A percentile compares a stretch with the other conserved stretches of the same genome.
phyloP scores from a whole-genome alignment of 1,140 invertebrate genomes.

The Diabrotica virgifera region DNA sequence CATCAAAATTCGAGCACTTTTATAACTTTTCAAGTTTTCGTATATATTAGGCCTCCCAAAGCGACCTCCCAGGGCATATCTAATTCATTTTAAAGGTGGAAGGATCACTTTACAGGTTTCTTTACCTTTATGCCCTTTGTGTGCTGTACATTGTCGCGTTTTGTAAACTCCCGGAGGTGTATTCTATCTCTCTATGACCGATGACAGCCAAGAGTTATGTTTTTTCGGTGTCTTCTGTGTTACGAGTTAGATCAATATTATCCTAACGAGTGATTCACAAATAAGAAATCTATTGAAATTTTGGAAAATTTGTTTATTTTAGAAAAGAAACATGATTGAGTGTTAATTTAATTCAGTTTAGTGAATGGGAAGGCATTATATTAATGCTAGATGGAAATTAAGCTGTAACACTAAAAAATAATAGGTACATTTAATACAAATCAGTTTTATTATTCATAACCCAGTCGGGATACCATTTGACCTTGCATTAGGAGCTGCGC shows the following conservation, averaged over 20 bases:
- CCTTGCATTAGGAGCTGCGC: no score
- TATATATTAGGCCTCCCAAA: slow-evolving; percentile 10
- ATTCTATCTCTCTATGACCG: slow-evolving; percentile 12
- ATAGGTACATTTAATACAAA: no score
- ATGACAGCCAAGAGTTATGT: slow-evolving; percentile 9
- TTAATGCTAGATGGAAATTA: no score
- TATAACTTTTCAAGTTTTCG: no score
- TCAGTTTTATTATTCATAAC: no score
- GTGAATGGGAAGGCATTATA: no score
- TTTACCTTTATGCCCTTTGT: slow-evolving; percentile 7
- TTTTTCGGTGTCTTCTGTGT: not conserved
- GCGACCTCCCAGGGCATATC: not conserved
- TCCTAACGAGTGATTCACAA: not conserved
- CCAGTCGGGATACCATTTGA: no score
- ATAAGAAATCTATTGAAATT: not conserved
- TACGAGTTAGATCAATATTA: not conserved
- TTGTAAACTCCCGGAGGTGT: slow-evolving; percentile 16
- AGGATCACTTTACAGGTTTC: slow-evolving; percentile 11
- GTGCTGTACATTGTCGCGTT: not conserved
- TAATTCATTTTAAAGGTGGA: slow-evolving; percentile 11
- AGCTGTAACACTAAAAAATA: no score
- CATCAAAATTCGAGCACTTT: no score
- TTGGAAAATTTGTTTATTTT: no score
- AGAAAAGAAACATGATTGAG: no score
- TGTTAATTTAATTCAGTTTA: no score